phyloP scores from a whole-genome alignment of 2,888 invertebrate genomes.

The Dione vanillae region DNA sequence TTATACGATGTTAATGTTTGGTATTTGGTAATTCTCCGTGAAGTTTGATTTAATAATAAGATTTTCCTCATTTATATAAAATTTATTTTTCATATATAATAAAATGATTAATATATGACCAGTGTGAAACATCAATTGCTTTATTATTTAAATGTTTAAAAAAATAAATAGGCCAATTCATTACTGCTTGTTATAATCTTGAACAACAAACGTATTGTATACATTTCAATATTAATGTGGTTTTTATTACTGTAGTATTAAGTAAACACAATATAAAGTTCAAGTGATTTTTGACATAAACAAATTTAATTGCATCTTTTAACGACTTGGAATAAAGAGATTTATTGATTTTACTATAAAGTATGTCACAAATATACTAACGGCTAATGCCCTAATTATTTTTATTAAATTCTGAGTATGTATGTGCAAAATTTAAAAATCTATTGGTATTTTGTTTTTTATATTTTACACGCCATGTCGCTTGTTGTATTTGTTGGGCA shows the following conservation, averaged over 20 bases:
- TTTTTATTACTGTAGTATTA: too few relatives aligned
- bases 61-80: too few relatives aligned
- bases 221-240: neutral
- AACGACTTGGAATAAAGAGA: neutral
- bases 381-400: conserved; percentile 15
- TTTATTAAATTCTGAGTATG: neutral
- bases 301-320: conserved; percentile 6
- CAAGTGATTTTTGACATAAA: neutral
- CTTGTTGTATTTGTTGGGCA: too few relatives aligned
- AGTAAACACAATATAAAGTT: neutral
- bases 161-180: too few relatives aligned
- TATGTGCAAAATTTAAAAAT: neutral
- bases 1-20: neutral
- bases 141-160: too few relatives aligned
- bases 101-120: too few relatives aligned
- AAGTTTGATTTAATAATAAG: too few relatives aligned
- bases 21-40: too few relatives aligned
- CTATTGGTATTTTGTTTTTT: neutral
- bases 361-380: conserved; percentile 22
- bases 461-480: too few relatives aligned
- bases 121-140: too few relatives aligned
- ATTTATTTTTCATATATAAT: too few relatives aligned
- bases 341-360: conserved; percentile 12
- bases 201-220: neutral
- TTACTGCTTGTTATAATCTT: too few relatives aligned